Evolutionary conservation across 1,140 invertebrate genomes (phyloP).

Genomic region (Rhynchophorus ferrugineus): DNA sequence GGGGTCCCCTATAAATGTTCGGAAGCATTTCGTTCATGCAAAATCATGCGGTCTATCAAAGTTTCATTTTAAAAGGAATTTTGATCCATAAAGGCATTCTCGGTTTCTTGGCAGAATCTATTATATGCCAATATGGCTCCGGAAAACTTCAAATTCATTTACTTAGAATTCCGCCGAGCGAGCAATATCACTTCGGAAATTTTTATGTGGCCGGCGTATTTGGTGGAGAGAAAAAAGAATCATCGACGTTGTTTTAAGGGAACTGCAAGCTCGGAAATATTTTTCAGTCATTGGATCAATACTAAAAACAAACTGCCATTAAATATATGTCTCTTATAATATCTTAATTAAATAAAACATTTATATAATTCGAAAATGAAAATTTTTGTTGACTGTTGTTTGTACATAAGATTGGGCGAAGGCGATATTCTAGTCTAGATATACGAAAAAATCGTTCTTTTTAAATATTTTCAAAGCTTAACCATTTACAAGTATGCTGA

Average conservation of each 20-base stretch:
- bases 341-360: too few relatives aligned
- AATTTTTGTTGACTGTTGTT: too few relatives aligned
- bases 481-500: too few relatives aligned
- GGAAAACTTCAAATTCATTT: conserved; percentile 24
- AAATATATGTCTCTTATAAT: too few relatives aligned
- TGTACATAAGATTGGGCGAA: too few relatives aligned
- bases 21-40: conserved; percentile 29
- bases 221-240: neutral
- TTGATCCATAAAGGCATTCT: conserved; percentile 28
- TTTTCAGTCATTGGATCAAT: neutral
- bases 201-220: conserved; percentile 15
- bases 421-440: too few relatives aligned
- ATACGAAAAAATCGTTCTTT: too few relatives aligned
- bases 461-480: too few relatives aligned
- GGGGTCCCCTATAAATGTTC: conserved; percentile 8
- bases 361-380: too few relatives aligned
- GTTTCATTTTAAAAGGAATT: conserved; percentile 35
- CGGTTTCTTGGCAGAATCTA: conserved; percentile 25
- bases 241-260: conserved; percentile 5
- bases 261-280: neutral
- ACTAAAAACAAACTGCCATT: neutral
- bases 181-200: conserved; percentile 21
- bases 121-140: conserved; percentile 25
- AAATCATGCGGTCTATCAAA: conserved; percentile 35
- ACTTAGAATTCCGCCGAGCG: conserved; percentile 20